Conservation (phyloP, 2,113 vertebrate genomes). For the Chamaea fasciata region DNA sequence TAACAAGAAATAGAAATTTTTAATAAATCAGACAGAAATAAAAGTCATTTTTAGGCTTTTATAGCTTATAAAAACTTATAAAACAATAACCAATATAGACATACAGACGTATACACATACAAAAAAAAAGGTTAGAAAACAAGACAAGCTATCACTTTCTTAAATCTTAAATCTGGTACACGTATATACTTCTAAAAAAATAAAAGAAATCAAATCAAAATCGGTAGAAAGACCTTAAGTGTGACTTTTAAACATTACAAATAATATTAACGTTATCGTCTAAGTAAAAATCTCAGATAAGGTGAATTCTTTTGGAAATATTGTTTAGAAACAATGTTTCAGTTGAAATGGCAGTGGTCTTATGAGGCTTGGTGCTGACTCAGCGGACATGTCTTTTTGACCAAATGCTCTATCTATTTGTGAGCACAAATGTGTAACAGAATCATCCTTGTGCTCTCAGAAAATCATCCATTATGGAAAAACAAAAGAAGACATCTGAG, state of each 20-base stretch:
- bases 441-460: not conserved
- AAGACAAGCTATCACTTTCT: not conserved
- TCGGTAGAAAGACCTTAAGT: not conserved
- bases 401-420: not conserved
- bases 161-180: not conserved
- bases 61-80: not conserved
- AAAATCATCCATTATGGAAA: not conserved
- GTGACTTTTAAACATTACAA: not conserved
- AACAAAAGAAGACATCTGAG: not conserved
- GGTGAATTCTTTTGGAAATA: not conserved
- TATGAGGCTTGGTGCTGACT: not conserved
- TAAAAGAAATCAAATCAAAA: not conserved
- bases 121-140: not conserved
- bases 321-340: not conserved
- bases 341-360: accelerated
- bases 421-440: not conserved
- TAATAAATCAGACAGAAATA: not conserved
- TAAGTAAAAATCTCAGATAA: not conserved
- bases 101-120: accelerated
- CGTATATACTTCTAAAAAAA: not conserved
- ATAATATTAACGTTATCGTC: not conserved
- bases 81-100: not conserved
- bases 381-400: not conserved
- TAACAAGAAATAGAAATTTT: not conserved
- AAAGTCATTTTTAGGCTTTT: not conserved